Evolutionary conservation across 2,888 invertebrate genomes (phyloP).

Genomic region (Caenorhabditis sulstoni): DNA sequence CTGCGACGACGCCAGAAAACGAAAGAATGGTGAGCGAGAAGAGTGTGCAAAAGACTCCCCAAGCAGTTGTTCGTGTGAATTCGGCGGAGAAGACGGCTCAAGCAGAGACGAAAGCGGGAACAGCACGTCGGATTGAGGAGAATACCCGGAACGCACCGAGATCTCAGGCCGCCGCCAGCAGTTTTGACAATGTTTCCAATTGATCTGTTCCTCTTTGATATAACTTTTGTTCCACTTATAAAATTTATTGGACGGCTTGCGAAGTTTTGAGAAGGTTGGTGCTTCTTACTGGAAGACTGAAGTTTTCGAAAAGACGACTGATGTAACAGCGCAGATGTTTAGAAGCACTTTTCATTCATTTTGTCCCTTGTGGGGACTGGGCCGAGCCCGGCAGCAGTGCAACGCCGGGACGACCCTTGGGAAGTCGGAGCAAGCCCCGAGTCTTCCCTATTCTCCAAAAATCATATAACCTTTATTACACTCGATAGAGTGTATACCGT

Average conservation of each 20-base stretch:
- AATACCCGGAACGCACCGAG: no score
- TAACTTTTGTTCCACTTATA: no score
- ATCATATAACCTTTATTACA: constrained; percentile 54
- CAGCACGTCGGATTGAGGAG: neutral
- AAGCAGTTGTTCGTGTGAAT: neutral
- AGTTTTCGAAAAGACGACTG: no score
- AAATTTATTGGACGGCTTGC: no score
- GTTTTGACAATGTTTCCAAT: no score
- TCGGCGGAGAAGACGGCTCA: neutral
- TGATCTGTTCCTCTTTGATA: no score
- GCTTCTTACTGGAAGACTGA: no score
- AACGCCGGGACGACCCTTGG: constrained; percentile 47
- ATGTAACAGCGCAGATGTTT: no score
- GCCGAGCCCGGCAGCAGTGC: constrained; percentile 50
- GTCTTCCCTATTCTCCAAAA: constrained; percentile 37
- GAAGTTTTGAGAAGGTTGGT: no score
- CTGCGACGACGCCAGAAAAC: neutral
- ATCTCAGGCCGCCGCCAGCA: no score
- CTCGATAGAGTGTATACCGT: constrained; percentile 60
- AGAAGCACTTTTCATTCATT: no score
- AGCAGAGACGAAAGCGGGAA: neutral
- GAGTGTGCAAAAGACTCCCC: neutral
- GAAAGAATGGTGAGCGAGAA: no score
- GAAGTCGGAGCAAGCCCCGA: constrained; percentile 47
- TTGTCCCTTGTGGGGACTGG: constrained; percentile 28